Base-by-base conservation (phyloP, 2,113 vertebrate species). In the Catagonus wagneri region DNA sequence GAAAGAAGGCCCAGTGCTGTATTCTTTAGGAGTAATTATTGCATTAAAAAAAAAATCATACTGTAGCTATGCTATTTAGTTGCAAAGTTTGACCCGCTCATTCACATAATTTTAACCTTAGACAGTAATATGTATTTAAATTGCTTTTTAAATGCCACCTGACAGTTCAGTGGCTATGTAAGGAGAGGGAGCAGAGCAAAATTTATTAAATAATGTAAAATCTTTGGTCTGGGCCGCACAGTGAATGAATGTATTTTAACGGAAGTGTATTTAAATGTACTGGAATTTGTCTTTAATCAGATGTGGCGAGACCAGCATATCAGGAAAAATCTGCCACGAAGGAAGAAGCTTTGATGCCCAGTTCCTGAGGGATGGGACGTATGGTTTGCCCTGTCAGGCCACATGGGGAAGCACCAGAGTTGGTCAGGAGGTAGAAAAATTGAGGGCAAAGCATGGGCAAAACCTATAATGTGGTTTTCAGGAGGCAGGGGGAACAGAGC, bases 141-240 rank as follows among this genome's bases (percentile, higher is more conserved):
- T 96, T 89, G 29, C 75, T 76, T 93, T 94, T 83, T 71, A 97
- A 94, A 95, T 92, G 86, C 63, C 58, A 83, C 50, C 66, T 86
- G 71, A 94, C n/a, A 85, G 54, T 52, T 97, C 4, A 32, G 7
- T 25, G 16, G 14, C 39, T 78, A 32, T n/a, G 19, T 78, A 76
- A 97, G 68, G 96, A 83, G 80, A 91, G 78, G 52, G 60, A 79
- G 25, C 39, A 58, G 23, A 86, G 61, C 25, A 74, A 80, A 69
- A 54, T 63, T 39, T 93, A 81, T 90, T 92, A 83, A 72, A 50
- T 19, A 29, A 29, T 72, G 58, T 81, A 71, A 92, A 81, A 69
- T 91, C 79, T 89, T 91, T 54, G 60, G 27, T 94, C 80, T 60
- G 89, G 89, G 83, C 80, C 65, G 84, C 87, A 34, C 27, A 39